Evolutionary conservation across 2,888 invertebrate species (phyloP), one percentile per base, ranked within the genome.

Genomic region (Phlogophora meticulosa): DNA sequence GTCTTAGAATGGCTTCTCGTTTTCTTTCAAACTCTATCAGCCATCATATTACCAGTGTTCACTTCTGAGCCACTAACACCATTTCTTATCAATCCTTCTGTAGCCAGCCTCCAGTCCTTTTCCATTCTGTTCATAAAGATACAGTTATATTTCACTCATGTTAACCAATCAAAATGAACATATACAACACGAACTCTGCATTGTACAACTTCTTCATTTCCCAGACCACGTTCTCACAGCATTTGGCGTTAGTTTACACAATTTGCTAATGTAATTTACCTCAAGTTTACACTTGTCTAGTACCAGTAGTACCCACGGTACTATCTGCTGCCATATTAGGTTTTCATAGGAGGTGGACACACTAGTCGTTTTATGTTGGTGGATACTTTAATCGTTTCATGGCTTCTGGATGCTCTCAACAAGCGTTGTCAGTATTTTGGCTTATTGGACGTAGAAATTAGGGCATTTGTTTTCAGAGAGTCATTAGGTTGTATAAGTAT

Each of bases 181-280:
- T 24, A 53, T 66, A 48, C 34, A 32, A 17, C 58, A 78, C 45
- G 42, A 67, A 28, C 42, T 28, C 22, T 28, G 34, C 20, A 20
- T 42, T 43, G 22, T 13, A 46, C 10, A 55, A 69, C 66, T 72
- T 80, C 80, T 81, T 80, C 74, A 83, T 75, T 83, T 84, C 84
- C 81, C 83, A 83, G 71, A 64, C 55, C 57, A 24, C 17, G 65
- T 79, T 78, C 83, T 80, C 85, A 80, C 82, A 80, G 77, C 62
- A 75, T 73, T 76, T 70, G 73, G 64, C 64, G 80, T 79, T 61
- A 62, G 61, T 58, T 65, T 60, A 67, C 72, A 76, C 78, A 59
- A 83, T 83, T 83, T 78, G 83, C 83, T 83, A 81, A 83, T 83
- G 81, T 81, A 84, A 83, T 83, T 84, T 84, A 81, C 81, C 72